phyloP scores from a whole-genome alignment of 2,797 vertebrate genomes.

The Melanotaenia parkinsoni region DNA sequence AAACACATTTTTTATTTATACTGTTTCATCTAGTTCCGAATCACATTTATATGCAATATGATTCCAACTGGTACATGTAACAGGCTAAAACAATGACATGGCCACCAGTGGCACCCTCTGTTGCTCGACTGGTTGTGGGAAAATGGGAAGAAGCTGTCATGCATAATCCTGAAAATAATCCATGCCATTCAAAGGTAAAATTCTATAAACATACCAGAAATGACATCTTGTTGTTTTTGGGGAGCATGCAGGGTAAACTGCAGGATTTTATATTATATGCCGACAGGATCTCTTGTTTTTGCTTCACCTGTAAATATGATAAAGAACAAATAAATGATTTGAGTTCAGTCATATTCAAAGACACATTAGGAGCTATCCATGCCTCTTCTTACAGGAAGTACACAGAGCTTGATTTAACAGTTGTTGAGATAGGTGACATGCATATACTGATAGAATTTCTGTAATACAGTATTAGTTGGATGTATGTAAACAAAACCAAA shows the following conservation, averaged over 20 bases:
- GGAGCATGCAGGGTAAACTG: no score
- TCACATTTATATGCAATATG: neutral
- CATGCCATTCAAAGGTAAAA: neutral
- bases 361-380: neutral
- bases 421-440: neutral
- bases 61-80: neutral
- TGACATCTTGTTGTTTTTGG: neutral
- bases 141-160: no score
- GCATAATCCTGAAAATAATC: neutral
- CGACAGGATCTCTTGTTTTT: neutral
- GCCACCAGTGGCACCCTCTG: neutral
- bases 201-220: neutral
- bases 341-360: neutral
- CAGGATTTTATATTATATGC: neutral
- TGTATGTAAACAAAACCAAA: neutral
- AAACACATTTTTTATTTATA: no score
- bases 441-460: neutral
- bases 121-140: no score
- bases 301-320: no score
- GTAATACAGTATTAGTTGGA: neutral
- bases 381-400: neutral
- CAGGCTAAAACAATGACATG: neutral
- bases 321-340: neutral
- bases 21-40: no score
- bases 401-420: no score